Evolutionary conservation across 2,113 vertebrate species (phyloP).

Genomic region (Elephas maximus): DNA sequence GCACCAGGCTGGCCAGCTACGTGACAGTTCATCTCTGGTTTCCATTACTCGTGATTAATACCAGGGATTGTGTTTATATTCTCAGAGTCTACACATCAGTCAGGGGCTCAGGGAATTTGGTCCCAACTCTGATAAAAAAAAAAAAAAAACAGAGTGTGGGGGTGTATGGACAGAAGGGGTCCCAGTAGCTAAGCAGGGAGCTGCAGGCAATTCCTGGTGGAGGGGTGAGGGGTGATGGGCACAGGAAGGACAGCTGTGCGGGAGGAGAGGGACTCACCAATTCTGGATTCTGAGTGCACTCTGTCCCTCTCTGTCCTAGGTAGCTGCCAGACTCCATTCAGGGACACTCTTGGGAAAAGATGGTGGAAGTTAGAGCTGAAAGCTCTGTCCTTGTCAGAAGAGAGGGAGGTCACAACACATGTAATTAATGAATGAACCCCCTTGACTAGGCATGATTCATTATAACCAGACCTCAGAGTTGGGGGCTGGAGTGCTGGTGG

Average conservation of each 20-base stretch:
- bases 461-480: slow-evolving; percentile 28
- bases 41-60: slow-evolving; percentile 92
- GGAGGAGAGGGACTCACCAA: neutral
- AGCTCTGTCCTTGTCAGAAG: slow-evolving; percentile 51
- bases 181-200: slow-evolving; percentile 34
- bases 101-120: slow-evolving; percentile 85
- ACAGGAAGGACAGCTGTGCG: neutral
- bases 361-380: slow-evolving; percentile 65
- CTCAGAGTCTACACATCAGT: slow-evolving; percentile 85
- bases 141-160: neutral
- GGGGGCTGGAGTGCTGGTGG: neutral
- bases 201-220: neutral
- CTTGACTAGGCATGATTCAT: neutral
- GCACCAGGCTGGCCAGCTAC: slow-evolving; percentile 87
- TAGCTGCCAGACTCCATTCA: slow-evolving; percentile 59
- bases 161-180: neutral
- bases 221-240: neutral
- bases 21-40: slow-evolving; percentile 89
- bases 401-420: neutral
- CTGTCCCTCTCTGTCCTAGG: slow-evolving; percentile 4
- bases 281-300: neutral
- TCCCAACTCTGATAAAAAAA: slow-evolving; percentile 79
- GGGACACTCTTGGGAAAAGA: slow-evolving; percentile 30
- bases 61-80: slow-evolving; percentile 88
- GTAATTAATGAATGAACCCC: slow-evolving; percentile 43